Evolutionary conservation across 2,797 vertebrate genomes (phyloP).

Genomic region (Paratrypauchen microcephalus): DNA sequence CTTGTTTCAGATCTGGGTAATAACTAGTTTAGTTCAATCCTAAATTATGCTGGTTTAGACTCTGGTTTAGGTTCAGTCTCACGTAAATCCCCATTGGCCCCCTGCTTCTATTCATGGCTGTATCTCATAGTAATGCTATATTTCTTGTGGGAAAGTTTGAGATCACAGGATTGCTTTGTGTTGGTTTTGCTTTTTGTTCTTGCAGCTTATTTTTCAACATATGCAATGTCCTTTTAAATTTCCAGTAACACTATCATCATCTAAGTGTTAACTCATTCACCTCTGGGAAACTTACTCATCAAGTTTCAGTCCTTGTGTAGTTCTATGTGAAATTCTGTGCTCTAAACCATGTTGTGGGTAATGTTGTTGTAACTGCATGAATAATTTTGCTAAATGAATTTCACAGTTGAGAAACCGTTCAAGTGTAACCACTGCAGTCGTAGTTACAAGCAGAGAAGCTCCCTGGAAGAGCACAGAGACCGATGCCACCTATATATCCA

Average conservation of each 20-base stretch:
- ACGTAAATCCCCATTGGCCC: not conserved
- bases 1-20: too few relatives aligned
- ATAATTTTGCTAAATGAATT: slow-evolving; percentile 44
- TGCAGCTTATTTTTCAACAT: slow-evolving; percentile 21
- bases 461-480: slow-evolving; percentile 91
- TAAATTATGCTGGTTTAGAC: not conserved
- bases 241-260: slow-evolving; percentile 51
- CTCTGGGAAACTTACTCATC: slow-evolving; percentile 48
- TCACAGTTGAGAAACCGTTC: slow-evolving; percentile 79
- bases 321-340: slow-evolving; percentile 38
- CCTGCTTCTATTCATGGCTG: not conserved
- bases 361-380: not conserved
- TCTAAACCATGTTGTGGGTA: slow-evolving; percentile 19
- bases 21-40: too few relatives aligned
- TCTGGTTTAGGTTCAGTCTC: not conserved
- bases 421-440: slow-evolving; percentile 77
- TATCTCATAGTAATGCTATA: not conserved
- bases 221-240: slow-evolving; percentile 34
- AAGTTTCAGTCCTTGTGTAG: slow-evolving; percentile 51
- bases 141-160: slow-evolving; percentile 5
- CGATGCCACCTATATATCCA: slow-evolving; percentile 90
- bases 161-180: not conserved
- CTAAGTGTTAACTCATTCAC: slow-evolving; percentile 35
- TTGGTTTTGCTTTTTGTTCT: slow-evolving; percentile 21
- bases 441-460: slow-evolving; percentile 83